Evolutionary conservation across 2,113 vertebrate species (phyloP).

Genomic region (Pterophyllum scalare): DNA sequence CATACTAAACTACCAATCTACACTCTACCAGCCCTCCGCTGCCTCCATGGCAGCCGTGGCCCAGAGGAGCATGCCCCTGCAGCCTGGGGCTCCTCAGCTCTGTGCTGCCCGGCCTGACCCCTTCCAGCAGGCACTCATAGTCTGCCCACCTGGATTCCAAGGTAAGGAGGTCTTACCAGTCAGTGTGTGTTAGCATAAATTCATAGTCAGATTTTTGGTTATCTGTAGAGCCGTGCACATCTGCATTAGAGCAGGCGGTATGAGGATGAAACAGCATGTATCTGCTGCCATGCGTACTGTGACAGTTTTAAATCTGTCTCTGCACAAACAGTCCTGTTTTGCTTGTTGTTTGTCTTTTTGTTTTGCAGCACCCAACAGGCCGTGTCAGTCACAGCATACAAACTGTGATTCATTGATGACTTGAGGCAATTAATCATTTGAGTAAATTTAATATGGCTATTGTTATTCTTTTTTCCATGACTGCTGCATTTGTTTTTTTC

Average conservation of each 20-base stretch:
- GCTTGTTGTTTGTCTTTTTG: neutral
- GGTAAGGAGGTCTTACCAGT: conserved; percentile 78
- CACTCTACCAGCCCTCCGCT: conserved; percentile 97
- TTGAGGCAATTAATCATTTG: conserved; percentile 44
- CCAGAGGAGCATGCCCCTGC: conserved; percentile 96
- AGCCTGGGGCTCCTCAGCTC: conserved; percentile 92
- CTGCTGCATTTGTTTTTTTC: conserved; percentile 38
- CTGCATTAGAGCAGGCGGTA: neutral
- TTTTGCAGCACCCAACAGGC: neutral
- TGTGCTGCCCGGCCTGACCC: conserved; percentile 94
- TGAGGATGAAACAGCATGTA: neutral
- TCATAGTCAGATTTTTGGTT: neutral
- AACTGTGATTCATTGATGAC: conserved; percentile 28
- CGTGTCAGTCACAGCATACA: neutral
- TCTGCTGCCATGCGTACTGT: neutral
- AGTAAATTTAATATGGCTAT: conserved; percentile 19
- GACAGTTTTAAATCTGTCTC: neutral
- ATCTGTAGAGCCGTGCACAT: neutral
- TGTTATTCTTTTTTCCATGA: conserved; percentile 31
- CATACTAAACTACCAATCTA: conserved; percentile 98
- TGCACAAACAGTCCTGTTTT: neutral
- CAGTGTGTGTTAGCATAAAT: neutral
- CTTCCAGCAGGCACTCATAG: conserved; percentile 99
- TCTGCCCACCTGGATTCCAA: conserved; percentile 98
- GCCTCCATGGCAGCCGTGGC: conserved; percentile 98